These are phyloP conservation scores for Rhyzopertha dominica DNA, from an alignment of 1,140 invertebrate genomes.

Conservation along the genomic window DNA sequence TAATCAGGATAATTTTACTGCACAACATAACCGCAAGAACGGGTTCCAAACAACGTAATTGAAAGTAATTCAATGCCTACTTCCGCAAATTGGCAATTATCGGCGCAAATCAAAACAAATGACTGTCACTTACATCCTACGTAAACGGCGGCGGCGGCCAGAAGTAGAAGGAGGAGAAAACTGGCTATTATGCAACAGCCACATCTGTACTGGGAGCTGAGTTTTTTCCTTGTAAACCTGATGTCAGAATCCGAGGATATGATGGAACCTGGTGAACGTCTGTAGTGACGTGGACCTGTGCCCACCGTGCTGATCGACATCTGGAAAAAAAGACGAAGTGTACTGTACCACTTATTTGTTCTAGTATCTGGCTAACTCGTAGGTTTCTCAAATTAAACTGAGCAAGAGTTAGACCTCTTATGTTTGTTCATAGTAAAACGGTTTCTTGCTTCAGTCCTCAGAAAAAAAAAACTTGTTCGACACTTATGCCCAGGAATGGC, in stretches of 20 bases:
- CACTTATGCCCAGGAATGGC: not conserved
- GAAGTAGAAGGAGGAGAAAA: constrained; percentile 72
- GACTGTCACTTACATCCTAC: constrained; percentile 79
- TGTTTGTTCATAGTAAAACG: not conserved
- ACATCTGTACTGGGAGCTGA: constrained; percentile 71
- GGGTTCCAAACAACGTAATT: too few relatives aligned
- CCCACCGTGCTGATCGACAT: constrained; percentile 40
- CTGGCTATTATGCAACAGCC: constrained; percentile 80
- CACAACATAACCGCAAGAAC: too few relatives aligned
- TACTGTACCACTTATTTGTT: not conserved
- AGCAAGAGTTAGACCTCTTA: not conserved
- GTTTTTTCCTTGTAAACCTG: constrained; percentile 74
- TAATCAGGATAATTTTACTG: too few relatives aligned
- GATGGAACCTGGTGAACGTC: constrained; percentile 64
- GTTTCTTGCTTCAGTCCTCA: not conserved
- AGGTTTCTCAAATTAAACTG: not conserved
- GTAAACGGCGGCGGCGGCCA: constrained; percentile 77
- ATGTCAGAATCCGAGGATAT: constrained; percentile 79
- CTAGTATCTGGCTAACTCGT: not conserved
- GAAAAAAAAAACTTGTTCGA: not conserved
- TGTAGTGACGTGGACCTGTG: constrained; percentile 30
- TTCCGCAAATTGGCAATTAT: not conserved
- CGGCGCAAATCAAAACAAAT: not conserved
- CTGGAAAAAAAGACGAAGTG: constrained; percentile 28
- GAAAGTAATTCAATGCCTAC: too few relatives aligned